Conservation (phyloP, 2,797 vertebrate genomes). For the Garrulus glandarius region DNA sequence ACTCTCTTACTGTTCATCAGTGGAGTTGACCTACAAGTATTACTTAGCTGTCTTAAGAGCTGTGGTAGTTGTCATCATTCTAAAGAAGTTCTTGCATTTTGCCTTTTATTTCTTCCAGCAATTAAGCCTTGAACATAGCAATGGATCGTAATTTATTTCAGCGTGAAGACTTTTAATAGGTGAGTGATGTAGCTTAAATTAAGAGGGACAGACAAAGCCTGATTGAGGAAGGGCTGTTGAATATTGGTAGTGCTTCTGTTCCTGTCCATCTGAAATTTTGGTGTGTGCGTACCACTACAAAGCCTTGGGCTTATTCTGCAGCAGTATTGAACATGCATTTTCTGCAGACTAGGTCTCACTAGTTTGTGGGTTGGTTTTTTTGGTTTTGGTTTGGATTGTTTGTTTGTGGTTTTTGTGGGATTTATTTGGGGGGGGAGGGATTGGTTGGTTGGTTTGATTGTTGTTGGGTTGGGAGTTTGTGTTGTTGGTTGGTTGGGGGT, state of each 20-base stretch:
- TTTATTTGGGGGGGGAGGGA: too few relatives aligned
- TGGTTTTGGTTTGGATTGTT: neutral
- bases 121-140: neutral
- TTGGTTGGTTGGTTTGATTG: neutral
- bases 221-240: neutral
- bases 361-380: neutral
- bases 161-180: neutral
- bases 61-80: neutral
- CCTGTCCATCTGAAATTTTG: neutral
- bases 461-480: too few relatives aligned
- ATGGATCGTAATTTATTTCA: neutral
- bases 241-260: neutral
- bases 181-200: neutral
- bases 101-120: neutral
- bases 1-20: neutral
- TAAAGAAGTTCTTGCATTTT: neutral
- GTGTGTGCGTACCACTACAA: neutral
- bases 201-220: neutral
- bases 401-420: neutral
- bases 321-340: neutral
- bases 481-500: fast-evolving
- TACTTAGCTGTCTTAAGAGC: neutral
- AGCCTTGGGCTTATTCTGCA: neutral
- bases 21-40: neutral
- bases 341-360: neutral